phyloP scores from a whole-genome alignment of 2,888 invertebrate genomes.

The Rhagonycha fulva region DNA sequence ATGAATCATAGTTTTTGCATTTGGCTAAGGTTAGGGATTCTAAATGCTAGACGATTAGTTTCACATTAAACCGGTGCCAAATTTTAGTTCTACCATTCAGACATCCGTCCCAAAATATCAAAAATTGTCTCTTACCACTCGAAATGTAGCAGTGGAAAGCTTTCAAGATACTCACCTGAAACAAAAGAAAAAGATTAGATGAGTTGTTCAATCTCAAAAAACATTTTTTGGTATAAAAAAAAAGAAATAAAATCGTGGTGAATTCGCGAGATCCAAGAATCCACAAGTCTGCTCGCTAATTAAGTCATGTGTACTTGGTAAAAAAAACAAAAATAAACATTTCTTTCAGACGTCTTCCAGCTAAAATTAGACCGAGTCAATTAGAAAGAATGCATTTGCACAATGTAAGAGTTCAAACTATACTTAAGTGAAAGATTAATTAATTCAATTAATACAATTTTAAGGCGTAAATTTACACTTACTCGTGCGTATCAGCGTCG shows the following conservation, averaged over 20 bases:
- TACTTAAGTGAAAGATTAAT: not conserved
- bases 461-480: not conserved
- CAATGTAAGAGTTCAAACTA: not conserved
- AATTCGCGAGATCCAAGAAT: not conserved
- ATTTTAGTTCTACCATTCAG: not conserved
- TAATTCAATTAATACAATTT: not conserved
- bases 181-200: conserved; percentile 3
- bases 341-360: not conserved
- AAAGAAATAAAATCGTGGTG: not conserved
- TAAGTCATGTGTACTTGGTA: not conserved
- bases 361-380: not conserved
- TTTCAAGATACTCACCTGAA: conserved; percentile 10
- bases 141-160: not conserved
- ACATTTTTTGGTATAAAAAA: not conserved
- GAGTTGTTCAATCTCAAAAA: not conserved
- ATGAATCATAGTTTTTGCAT: conserved; percentile 16
- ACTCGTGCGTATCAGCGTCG: not conserved
- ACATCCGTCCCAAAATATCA: not conserved
- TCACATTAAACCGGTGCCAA: not conserved
- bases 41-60: conserved; percentile 1
- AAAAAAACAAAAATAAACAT: not conserved
- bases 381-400: not conserved
- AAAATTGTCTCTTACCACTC: not conserved
- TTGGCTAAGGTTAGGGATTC: conserved; percentile 26
- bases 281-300: not conserved